Base-by-base conservation (phyloP, 2,797 vertebrate species). In the Melanitta fusca region DNA sequence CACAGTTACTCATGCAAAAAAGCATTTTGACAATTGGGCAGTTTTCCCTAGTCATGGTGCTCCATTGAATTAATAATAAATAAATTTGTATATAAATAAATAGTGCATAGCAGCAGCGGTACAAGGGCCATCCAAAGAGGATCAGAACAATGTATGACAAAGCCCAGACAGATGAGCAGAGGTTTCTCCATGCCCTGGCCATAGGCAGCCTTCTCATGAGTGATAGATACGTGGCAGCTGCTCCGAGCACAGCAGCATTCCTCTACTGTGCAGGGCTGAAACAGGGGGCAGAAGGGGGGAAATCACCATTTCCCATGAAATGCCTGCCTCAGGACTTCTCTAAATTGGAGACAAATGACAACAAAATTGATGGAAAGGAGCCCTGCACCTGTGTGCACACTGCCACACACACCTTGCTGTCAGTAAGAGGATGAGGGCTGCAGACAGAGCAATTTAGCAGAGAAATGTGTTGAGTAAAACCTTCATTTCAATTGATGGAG, bases 231-330 rank as follows among this genome's bases (percentile, higher is more conserved):
- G 3, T 22, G 61, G 79, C 51, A 89, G 69, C 62, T 86, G 41
- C 79, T 32, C 61, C 60, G 51, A 58, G 43, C 75, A 68, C 60
- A 64, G 47, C 62, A 79, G 45, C n/a, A 72, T 47, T 84, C 66
- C 68, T 56, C 70, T 82, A 34, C n/a, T 17, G 38, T 36, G 30
- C 0, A 0, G 77, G 43, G 83, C 34, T 62, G 22, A 73, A 70
- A 5, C 14, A 4, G 2, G 3, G 1, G 27, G 9, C 2, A 6
- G 10, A 8, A 11, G 9, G 10, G n/a, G 9, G 54, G 4, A 47
- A 70, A 45, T 36, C 53, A 89, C 7, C 0, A 0, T 24, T 39
- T 81, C 10, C 13, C 30, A 91, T 8, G 0, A 64, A 86, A 3
- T 41, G 4, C 8, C 21, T 77, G 30, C 70, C 43, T 73, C 60